These are phyloP conservation scores for Atethmia centrago DNA, from an alignment of 2,888 invertebrate species.

Conservation along the genomic window DNA sequence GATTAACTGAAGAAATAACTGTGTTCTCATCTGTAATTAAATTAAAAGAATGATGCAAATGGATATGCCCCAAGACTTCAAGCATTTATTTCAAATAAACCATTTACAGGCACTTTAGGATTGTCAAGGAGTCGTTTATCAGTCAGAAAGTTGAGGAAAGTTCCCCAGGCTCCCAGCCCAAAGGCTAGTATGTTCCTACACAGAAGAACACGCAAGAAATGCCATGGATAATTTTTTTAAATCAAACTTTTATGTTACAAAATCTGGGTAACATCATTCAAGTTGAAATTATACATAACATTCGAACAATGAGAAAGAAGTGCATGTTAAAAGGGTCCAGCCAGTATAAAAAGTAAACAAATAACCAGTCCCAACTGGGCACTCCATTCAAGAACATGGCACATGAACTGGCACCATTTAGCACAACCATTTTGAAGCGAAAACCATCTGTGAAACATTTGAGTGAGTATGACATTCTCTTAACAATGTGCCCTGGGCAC, in stretches of 20 bases:
- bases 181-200: background rate
- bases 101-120: background rate
- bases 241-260: background rate
- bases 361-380: background rate
- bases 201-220: background rate
- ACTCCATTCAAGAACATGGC: background rate
- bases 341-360: background rate
- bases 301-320: background rate
- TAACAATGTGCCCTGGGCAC: too few relatives aligned
- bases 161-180: background rate
- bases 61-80: background rate
- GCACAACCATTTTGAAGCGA: background rate
- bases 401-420: background rate
- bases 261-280: background rate
- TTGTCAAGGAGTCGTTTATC: background rate
- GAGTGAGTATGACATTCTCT: background rate
- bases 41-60: conserved; percentile 30
- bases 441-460: background rate
- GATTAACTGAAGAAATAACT: conserved; percentile 69
- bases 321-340: background rate
- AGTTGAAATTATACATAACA: background rate
- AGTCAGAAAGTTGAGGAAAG: background rate
- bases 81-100: background rate
- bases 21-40: conserved; percentile 72
- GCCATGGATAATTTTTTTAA: background rate